These are phyloP conservation scores for Pollenia griseotomentosa DNA, from an alignment of 2,888 invertebrate species.

Conservation along the genomic window DNA sequence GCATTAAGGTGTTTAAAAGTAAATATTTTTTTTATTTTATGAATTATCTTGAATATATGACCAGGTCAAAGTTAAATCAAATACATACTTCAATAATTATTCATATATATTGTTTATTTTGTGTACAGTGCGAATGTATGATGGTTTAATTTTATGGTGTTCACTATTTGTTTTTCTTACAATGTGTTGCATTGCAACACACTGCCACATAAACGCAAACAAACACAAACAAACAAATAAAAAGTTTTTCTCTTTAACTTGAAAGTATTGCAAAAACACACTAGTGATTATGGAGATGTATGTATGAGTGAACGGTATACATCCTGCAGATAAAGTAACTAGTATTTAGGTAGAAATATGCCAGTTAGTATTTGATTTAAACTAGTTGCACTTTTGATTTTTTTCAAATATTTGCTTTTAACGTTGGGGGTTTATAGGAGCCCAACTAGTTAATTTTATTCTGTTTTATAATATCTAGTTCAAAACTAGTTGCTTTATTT, in stretches of 20 bases:
- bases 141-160: background rate
- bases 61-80: slow-evolving; percentile 6
- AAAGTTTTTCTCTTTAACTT: slow-evolving; percentile 27
- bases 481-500: too few species aligned
- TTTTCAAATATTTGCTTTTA: too few species aligned
- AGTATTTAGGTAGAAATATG: too few species aligned
- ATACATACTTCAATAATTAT: background rate
- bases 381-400: too few species aligned
- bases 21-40: too few species aligned
- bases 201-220: background rate
- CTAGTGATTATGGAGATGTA: slow-evolving; percentile 23
- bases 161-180: background rate
- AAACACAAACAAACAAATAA: slow-evolving; percentile 1
- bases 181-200: too few species aligned
- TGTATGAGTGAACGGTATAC: background rate
- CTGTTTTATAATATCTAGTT: too few species aligned
- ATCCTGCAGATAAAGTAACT: too few species aligned
- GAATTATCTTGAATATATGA: background rate
- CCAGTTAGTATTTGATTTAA: too few species aligned
- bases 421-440: too few species aligned
- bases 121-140: background rate
- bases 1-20: too few species aligned
- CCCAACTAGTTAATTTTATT: too few species aligned
- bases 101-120: background rate
- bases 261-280: slow-evolving; percentile 19